phyloP scores from a whole-genome alignment of 64 coral and sea anemone species.

The Stylophora pistillata region DNA sequence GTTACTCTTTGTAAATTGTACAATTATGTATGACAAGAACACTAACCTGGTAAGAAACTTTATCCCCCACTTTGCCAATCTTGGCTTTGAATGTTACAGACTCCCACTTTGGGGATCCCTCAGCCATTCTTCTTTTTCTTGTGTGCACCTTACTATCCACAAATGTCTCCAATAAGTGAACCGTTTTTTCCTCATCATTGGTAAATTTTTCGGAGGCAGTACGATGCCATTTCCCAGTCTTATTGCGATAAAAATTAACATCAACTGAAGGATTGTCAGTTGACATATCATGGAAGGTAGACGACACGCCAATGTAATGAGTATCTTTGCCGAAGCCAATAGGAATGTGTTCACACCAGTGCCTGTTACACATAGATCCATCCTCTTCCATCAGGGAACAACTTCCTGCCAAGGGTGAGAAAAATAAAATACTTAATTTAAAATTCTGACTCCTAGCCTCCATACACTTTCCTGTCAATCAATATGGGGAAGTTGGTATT shows the following conservation, averaged over 20 bases:
- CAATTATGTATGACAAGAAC: background rate
- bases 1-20: background rate
- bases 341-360: slow-evolving; percentile 13
- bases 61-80: slow-evolving; percentile 4
- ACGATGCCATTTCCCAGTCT: background rate
- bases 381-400: too few relatives aligned
- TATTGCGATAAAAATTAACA: slow-evolving; percentile 36
- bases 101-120: slow-evolving; percentile 2
- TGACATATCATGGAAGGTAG: slow-evolving; percentile 5
- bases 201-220: slow-evolving; percentile 9
- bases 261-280: slow-evolving; percentile 6
- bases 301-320: slow-evolving; percentile 8
- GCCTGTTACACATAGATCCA: slow-evolving; percentile 1
- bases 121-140: background rate
- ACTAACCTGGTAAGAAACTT: slow-evolving; percentile 13
- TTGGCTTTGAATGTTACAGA: slow-evolving; percentile 31
- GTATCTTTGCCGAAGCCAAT: slow-evolving; percentile 3
- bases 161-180: background rate
- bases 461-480: too few relatives aligned
- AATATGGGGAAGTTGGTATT: too few relatives aligned
- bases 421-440: too few relatives aligned
- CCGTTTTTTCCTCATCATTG: background rate
- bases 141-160: background rate
- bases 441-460: too few relatives aligned
- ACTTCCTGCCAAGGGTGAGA: too few relatives aligned